A percentile compares a stretch with the other conserved stretches of the same genome.
Evolutionary conservation across 2,113 vertebrate species (phyloP).

Genomic region (Lasiurus borealis): DNA sequence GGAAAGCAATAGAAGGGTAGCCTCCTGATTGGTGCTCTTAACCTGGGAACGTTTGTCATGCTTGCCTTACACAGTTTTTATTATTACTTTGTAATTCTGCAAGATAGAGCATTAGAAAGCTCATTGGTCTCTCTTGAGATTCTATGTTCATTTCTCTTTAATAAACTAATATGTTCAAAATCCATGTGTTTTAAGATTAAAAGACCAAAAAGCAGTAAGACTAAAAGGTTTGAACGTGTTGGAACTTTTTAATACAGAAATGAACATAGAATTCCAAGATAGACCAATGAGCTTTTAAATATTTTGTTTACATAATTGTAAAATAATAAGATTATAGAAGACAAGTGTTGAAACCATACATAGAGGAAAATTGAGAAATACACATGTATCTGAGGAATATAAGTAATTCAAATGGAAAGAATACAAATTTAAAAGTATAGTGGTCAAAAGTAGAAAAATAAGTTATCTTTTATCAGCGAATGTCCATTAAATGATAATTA

Average conservation of each 20-base stretch:
- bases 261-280: neutral
- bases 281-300: neutral
- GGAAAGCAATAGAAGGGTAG: neutral
- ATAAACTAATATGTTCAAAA: neutral
- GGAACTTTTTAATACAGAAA: too few species aligned
- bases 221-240: neutral
- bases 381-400: neutral
- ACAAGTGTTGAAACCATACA: neutral
- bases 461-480: neutral
- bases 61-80: neutral
- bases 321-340: neutral
- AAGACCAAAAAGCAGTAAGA: neutral
- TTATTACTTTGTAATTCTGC: neutral
- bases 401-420: neutral
- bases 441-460: neutral
- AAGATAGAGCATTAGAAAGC: neutral
- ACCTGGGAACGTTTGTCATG: neutral
- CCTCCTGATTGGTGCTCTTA: neutral
- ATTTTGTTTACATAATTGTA: neutral
- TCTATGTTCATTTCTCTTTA: slow-evolving; percentile 15
- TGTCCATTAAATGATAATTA: too few species aligned
- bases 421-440: neutral
- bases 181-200: neutral
- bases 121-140: neutral
- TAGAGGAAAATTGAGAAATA: neutral